phyloP scores from a whole-genome alignment of 2,797 vertebrate species.

The Uromys caudimaculatus region DNA sequence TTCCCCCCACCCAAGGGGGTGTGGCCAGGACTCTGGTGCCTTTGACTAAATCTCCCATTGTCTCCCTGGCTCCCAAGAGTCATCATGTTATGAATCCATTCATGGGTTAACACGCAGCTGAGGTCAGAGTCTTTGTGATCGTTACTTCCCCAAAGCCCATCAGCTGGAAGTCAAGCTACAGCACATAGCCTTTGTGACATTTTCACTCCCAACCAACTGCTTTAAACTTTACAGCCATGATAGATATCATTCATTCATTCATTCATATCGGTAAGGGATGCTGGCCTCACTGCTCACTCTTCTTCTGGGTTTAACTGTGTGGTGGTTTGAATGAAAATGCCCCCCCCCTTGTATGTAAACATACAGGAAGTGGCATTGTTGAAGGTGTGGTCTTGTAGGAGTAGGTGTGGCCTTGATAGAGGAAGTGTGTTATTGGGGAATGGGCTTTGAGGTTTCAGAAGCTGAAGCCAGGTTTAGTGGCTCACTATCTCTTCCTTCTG shows the following conservation, averaged over 20 bases:
- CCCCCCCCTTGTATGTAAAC: neutral
- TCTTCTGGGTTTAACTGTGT: neutral
- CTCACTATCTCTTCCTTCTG: neutral
- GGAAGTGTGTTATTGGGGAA: neutral
- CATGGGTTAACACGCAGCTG: neutral
- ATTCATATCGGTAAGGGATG: too few species aligned
- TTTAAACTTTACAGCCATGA: neutral
- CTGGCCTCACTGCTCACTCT: neutral
- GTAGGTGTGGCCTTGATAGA: neutral
- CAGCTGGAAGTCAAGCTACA: neutral
- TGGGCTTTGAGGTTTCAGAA: neutral
- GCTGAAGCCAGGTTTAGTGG: neutral
- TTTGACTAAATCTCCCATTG: too few species aligned
- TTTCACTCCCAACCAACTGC: neutral
- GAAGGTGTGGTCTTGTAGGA: neutral
- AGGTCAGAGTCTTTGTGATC: neutral
- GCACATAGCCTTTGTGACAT: neutral
- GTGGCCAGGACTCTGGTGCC: neutral
- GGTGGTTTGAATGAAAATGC: neutral
- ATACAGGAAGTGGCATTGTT: neutral
- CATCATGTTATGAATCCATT: neutral
- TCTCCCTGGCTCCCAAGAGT: neutral
- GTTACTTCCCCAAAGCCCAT: too few species aligned
- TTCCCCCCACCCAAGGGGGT: too few species aligned
- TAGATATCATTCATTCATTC: neutral